These are phyloP conservation scores for Halocynthia aurantium DNA, from an alignment of 23 tunicate species.

Conservation along the genomic window DNA sequence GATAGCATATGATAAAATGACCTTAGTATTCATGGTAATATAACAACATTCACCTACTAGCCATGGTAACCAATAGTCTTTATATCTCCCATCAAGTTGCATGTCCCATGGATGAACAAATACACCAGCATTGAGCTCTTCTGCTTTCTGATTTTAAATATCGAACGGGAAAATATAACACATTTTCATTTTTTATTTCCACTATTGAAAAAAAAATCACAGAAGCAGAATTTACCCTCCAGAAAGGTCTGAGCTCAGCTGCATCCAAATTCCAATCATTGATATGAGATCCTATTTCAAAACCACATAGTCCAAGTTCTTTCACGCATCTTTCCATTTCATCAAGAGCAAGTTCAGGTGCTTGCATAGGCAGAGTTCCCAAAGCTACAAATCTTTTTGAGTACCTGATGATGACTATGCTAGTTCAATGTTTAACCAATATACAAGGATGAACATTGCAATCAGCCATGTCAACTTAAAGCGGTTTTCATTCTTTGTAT, in stretches of 20 bases:
- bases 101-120: constrained; percentile 99
- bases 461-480: neutral
- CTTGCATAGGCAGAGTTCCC: constrained; percentile 96
- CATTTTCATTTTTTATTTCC: neutral
- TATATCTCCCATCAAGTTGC: constrained; percentile 73
- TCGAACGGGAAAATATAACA: too few species aligned
- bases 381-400: constrained; percentile 89
- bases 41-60: constrained; percentile 35
- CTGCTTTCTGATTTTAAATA: constrained; percentile 33
- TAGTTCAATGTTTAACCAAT: neutral
- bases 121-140: constrained; percentile 50
- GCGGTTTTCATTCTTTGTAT: neutral
- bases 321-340: constrained; percentile 79
- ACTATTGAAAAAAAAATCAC: neutral
- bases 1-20: too few species aligned
- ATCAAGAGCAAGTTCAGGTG: constrained; percentile 40
- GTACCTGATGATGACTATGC: constrained; percentile 8
- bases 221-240: constrained; percentile 29
- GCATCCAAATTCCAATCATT: constrained; percentile 93
- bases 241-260: constrained; percentile 41
- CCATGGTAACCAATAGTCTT: constrained; percentile 91
- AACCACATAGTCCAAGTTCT: constrained; percentile 71
- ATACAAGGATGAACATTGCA: neutral
- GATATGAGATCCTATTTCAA: constrained; percentile 83
- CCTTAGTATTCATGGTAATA: too few species aligned